A percentile compares a stretch with the other conserved stretches of the same genome.
Conservation (phyloP, 2,113 vertebrate species). For the Choloepus hoffmanni region DNA sequence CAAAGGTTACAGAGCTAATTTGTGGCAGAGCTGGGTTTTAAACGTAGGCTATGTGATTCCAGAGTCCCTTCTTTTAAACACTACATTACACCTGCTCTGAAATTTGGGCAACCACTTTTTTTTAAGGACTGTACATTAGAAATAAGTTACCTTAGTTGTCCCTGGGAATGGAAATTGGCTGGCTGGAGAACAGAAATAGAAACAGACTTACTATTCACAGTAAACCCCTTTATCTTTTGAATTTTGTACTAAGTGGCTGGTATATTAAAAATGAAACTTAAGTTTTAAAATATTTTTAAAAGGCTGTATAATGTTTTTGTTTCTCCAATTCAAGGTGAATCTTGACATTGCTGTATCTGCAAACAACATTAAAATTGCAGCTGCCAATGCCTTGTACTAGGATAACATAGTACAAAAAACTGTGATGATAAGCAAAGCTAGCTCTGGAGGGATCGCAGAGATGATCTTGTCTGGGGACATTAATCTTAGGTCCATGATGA, state of each 20-base stretch:
- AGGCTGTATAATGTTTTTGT: slow-evolving; percentile 19
- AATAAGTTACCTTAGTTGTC: slow-evolving; percentile 17
- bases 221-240: slow-evolving; percentile 22
- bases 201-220: slow-evolving; percentile 21
- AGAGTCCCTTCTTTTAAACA: slow-evolving; percentile 10
- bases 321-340: slow-evolving; percentile 33
- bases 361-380: slow-evolving; percentile 19
- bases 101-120: not conserved
- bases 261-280: slow-evolving; percentile 48
- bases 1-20: slow-evolving; percentile 21
- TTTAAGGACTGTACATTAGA: not conserved
- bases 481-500: no score
- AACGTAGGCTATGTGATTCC: slow-evolving; percentile 7
- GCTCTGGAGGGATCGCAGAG: no score
- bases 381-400: no score
- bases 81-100: slow-evolving; percentile 24
- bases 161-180: slow-evolving; percentile 46
- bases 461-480: no score
- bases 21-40: slow-evolving; percentile 32
- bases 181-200: slow-evolving; percentile 32
- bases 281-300: slow-evolving; percentile 17
- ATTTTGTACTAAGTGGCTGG: not conserved
- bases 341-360: not conserved
- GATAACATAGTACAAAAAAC: no score
- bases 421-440: not conserved